phyloP scores from a whole-genome alignment of 2,888 invertebrate genomes.

The Euclidia mi region DNA sequence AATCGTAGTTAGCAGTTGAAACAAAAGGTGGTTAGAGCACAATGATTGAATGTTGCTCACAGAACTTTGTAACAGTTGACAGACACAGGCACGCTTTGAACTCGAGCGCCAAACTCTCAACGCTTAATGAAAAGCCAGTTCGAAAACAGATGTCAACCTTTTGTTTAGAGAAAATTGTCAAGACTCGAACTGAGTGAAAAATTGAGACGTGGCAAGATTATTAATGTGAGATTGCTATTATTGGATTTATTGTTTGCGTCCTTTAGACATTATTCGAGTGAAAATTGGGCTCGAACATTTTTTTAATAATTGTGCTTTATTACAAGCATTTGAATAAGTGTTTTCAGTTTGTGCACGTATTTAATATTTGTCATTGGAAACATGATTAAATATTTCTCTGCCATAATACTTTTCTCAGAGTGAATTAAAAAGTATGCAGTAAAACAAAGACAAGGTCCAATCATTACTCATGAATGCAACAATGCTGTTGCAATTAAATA shows the following conservation, averaged over 20 bases:
- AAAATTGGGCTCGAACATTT: background rate
- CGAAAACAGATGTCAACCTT: constrained; percentile 64
- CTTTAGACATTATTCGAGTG: constrained; percentile 18
- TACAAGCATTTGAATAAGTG: background rate
- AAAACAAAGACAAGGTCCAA: constrained; percentile 4
- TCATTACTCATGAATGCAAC: constrained; percentile 12
- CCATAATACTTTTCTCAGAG: background rate
- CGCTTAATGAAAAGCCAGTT: constrained; percentile 70
- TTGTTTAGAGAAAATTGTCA: constrained; percentile 67
- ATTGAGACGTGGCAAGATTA: constrained; percentile 42
- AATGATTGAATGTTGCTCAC: constrained; percentile 66
- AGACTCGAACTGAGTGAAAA: constrained; percentile 54
- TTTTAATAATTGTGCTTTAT: background rate
- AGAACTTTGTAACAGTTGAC: constrained; percentile 65
- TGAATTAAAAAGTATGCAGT: background rate
- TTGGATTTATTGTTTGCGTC: constrained; percentile 23
- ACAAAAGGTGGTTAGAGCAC: constrained; percentile 60
- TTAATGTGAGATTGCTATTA: constrained; percentile 22
- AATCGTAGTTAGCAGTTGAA: constrained; percentile 44
- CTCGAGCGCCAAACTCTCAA: constrained; percentile 51
- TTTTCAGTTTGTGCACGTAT: constrained; percentile 2
- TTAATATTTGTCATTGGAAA: background rate
- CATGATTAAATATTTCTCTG: background rate
- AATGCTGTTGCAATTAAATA: constrained; percentile 47
- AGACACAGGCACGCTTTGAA: constrained; percentile 62